These are phyloP conservation scores for Lepus americanus DNA, from an alignment of 2,113 vertebrate species.

Conservation along the genomic window DNA sequence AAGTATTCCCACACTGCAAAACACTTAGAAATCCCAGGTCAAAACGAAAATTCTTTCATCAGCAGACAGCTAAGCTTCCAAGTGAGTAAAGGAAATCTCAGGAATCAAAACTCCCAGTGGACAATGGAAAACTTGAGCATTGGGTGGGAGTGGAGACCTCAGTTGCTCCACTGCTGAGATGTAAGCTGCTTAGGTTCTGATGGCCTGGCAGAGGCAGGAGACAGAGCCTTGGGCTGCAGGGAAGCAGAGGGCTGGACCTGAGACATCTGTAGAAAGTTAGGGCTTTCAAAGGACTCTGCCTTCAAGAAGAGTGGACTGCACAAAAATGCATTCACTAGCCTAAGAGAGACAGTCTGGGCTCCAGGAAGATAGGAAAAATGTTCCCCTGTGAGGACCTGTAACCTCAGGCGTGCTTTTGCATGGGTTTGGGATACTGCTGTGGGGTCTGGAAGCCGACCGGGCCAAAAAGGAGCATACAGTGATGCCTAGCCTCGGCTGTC, in stretches of 20 bases:
- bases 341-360: not conserved
- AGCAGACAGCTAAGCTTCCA: not conserved
- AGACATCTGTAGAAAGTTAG: not conserved
- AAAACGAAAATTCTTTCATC: not conserved
- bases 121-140: not conserved
- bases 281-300: not conserved
- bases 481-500: not conserved
- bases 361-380: not conserved
- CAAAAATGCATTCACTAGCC: not conserved
- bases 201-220: not conserved
- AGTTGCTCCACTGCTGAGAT: not conserved
- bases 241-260: not conserved
- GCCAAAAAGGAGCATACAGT: not conserved
- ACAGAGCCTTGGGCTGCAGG: not conserved
- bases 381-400: not conserved
- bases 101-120: not conserved
- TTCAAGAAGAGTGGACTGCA: not conserved
- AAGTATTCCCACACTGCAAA: not conserved
- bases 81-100: constrained; percentile 6
- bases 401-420: not conserved
- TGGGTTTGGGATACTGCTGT: not conserved
- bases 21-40: not conserved
- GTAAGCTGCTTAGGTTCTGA: not conserved
- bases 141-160: not conserved
- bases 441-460: not conserved